Percentiles rank a stretch among this genome's conserved stretches.
Conservation (phyloP, 2,888 invertebrate genomes). For the Oligia latruncula region DNA sequence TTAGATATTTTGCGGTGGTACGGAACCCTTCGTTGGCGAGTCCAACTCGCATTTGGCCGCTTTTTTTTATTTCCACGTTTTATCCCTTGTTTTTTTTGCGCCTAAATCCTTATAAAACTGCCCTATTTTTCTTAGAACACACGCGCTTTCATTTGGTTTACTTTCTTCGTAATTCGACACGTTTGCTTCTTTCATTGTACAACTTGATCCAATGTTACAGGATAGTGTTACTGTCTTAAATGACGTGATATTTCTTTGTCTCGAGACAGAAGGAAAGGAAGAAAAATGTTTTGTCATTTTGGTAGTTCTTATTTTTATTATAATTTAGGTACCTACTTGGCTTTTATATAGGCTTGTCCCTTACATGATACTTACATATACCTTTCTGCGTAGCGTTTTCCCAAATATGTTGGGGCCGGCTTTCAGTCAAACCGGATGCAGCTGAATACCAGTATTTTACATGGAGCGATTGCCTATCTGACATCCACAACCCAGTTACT, state of each 20-base stretch:
- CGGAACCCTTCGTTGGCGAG: too few relatives aligned
- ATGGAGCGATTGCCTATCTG: too few relatives aligned
- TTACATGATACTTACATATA: too few relatives aligned
- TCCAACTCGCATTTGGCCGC: not conserved
- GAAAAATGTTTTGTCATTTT: not conserved
- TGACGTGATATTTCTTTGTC: slow-evolving; percentile 28
- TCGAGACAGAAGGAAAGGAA: slow-evolving; percentile 7
- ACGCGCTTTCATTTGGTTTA: slow-evolving; percentile 31
- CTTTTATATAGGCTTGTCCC: not conserved
- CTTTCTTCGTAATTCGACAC: slow-evolving; percentile 44
- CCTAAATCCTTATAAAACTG: slow-evolving; percentile 44
- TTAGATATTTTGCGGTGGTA: not conserved
- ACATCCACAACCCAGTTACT: too few relatives aligned
- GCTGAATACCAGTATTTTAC: too few relatives aligned
- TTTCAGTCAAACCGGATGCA: too few relatives aligned
- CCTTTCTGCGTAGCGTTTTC: too few relatives aligned
- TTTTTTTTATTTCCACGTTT: slow-evolving; percentile 42
- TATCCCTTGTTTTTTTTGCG: slow-evolving; percentile 38
- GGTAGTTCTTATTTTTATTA: not conserved
- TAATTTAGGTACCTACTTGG: not conserved
- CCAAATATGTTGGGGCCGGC: too few relatives aligned
- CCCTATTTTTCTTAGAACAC: slow-evolving; percentile 18
- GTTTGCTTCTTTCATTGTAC: slow-evolving; percentile 21
- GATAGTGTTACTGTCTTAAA: slow-evolving; percentile 42
- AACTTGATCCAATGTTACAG: slow-evolving; percentile 20